Evolutionary conservation across 2,113 vertebrate genomes (phyloP), one percentile per base, ranked within the genome.

Genomic region (Forbesichthys agassizii): DNA sequence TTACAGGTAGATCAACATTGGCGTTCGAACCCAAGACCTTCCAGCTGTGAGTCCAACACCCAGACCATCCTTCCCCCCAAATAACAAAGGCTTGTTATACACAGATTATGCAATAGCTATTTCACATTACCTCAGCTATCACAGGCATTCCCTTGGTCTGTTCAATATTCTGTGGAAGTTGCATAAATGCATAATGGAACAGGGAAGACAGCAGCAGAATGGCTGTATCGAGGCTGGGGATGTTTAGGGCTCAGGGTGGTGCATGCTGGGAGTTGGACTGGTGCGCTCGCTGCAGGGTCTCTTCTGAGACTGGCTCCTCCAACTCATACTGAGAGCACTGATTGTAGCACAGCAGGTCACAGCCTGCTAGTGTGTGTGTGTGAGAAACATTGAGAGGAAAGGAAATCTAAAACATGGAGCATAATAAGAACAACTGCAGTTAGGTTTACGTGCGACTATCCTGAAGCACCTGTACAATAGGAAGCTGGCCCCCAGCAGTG

Each of bases 191-290:
- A 54, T 46, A 60, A 1, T 42, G 13, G 7, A 4, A 10, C 12
- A 67, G 64, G 36, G 36, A 61, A 13, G 42, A 36, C 13, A 9
- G 11, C 65, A 7, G 54, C 2, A 42, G 52, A 79, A n/a, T 69
- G 11, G 68, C 9, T 36, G 60, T 63, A 81, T 71, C 56, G 14
- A 83, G 74, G 70, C 79, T 79, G 73, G 71, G 73, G 71, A 53
- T 84, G 82, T 82, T 79, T 82, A 65, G 67, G 80, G 84, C 83
- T 82, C 58, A 71, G 78, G 78, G 82, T 77, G 71, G 71, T 73
- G 79, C 75, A 80, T 73, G 56, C 62, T 69, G 73, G 79, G 76
- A 79, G 77, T 79, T 70, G 77, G 82, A 77, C 71, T 68, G 73
- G 63, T 79, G 70, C 55, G 61, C 59, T 71, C 71, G 69, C 84